A percentile compares a stretch with the other conserved stretches of the same genome.
These are phyloP conservation scores for Eutrigla gurnardus DNA, from an alignment of 2,797 vertebrate species.

Conservation along the genomic window DNA sequence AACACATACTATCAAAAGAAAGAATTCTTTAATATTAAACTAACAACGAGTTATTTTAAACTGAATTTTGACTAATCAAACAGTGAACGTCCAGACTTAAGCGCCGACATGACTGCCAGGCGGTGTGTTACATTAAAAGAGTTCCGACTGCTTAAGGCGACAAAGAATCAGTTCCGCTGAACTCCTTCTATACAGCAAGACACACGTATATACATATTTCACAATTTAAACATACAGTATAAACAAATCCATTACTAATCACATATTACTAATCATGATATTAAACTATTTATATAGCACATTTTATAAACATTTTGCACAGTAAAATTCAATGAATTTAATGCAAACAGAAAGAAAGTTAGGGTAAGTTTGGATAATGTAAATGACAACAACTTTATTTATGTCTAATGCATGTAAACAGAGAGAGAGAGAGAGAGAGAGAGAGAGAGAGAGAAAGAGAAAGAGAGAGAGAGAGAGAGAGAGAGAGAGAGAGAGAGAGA, in stretches of 20 bases:
- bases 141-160: slow-evolving; percentile 46
- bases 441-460: too few species aligned
- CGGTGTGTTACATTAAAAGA: slow-evolving; percentile 59
- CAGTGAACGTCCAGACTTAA: slow-evolving; percentile 45
- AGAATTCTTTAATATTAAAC: slow-evolving; percentile 5
- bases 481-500: too few species aligned
- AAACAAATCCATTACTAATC: background rate
- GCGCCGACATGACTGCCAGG: slow-evolving; percentile 72
- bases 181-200: background rate
- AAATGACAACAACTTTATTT: background rate
- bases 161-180: slow-evolving; percentile 18
- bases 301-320: fast-evolving
- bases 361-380: background rate
- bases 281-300: background rate
- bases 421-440: background rate
- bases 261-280: background rate
- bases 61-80: slow-evolving; percentile 45
- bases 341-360: background rate
- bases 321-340: background rate
- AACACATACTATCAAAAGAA: slow-evolving; percentile 39
- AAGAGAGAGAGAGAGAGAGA: background rate
- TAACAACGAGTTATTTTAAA: slow-evolving; percentile 24
- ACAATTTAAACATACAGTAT: background rate
- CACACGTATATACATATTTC: background rate
- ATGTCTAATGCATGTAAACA: background rate